phyloP scores from a whole-genome alignment of 2,888 invertebrate genomes.

The Alentia gelatinosa region DNA sequence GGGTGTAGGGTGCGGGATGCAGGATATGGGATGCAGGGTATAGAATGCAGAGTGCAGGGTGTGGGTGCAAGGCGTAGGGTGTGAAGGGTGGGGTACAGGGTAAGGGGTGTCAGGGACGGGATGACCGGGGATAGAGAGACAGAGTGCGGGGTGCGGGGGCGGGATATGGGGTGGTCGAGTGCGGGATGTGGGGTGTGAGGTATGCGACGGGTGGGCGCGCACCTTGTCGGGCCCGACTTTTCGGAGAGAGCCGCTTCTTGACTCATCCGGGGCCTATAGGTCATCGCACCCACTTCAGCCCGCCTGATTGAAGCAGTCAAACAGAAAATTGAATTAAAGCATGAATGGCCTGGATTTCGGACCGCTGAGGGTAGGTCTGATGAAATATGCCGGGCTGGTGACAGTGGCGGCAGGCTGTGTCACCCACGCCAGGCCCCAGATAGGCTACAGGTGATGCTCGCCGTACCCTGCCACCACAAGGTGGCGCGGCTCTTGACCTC shows the following conservation, averaged over 20 bases:
- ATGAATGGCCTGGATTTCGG: slow-evolving; percentile 13
- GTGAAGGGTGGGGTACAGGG: not conserved
- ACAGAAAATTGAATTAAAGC: slow-evolving; percentile 53
- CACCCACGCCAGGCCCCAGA: slow-evolving; percentile 19
- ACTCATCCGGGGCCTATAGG: not conserved
- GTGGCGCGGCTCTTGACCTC: not conserved
- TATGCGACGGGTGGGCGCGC: not conserved
- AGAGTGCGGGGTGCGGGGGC: not conserved
- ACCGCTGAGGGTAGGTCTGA: not conserved
- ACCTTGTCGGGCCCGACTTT: too few relatives aligned
- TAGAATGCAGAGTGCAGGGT: too few relatives aligned
- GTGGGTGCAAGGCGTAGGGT: too few relatives aligned
- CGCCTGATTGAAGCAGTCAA: slow-evolving; percentile 22
- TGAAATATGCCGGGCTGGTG: slow-evolving; percentile 30
- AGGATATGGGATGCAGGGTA: too few relatives aligned
- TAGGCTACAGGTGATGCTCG: not conserved
- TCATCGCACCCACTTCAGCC: slow-evolving; percentile 30
- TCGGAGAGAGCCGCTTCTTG: not conserved
- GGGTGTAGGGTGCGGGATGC: too few relatives aligned
- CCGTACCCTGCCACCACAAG: not conserved
- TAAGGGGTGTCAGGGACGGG: not conserved
- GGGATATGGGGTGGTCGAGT: too few relatives aligned
- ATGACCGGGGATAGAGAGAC: not conserved
- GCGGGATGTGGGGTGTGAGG: not conserved
- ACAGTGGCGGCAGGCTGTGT: slow-evolving; percentile 19